phyloP scores from a whole-genome alignment of 2,113 vertebrate species.

The Morone saxatilis region DNA sequence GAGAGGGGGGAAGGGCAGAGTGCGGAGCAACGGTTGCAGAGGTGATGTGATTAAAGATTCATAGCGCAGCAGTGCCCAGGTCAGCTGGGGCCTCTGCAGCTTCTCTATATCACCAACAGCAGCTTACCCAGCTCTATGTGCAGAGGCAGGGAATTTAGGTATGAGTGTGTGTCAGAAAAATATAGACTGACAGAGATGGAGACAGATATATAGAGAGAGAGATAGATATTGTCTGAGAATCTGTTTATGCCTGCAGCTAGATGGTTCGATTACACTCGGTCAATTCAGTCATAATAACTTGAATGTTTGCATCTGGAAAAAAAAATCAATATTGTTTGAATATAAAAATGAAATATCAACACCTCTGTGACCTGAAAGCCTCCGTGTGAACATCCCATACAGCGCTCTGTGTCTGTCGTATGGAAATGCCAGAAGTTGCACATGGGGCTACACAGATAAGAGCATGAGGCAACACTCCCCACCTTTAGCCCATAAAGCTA shows the following conservation, averaged over 20 bases:
- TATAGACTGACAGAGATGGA: background rate
- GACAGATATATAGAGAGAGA: background rate
- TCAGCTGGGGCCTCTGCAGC: constrained; percentile 73
- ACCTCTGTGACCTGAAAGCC: background rate
- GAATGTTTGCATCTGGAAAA: background rate
- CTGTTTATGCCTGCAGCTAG: constrained; percentile 3
- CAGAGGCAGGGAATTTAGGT: constrained; percentile 32
- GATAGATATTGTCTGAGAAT: constrained; percentile 9
- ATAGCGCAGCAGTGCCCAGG: constrained; percentile 64
- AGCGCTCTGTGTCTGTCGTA: background rate
- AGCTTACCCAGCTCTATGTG: constrained; percentile 28
- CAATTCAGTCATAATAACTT: background rate
- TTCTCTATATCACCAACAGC: constrained; percentile 58
- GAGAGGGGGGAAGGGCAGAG: background rate
- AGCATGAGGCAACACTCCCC: constrained; percentile 35
- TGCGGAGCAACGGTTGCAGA: constrained; percentile 61
- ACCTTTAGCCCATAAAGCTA: constrained; percentile 60
- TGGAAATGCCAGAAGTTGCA: constrained; percentile 60
- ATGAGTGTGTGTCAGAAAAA: constrained; percentile 14
- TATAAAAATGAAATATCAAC: background rate
- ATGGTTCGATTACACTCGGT: background rate
- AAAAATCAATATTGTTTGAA: constrained; percentile 18
- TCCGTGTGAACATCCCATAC: background rate
- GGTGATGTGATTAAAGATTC: constrained; percentile 79
- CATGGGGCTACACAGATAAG: constrained; percentile 61